These are phyloP conservation scores for Philantomba maxwellii DNA, from an alignment of 2,113 vertebrate genomes.

Conservation along the genomic window DNA sequence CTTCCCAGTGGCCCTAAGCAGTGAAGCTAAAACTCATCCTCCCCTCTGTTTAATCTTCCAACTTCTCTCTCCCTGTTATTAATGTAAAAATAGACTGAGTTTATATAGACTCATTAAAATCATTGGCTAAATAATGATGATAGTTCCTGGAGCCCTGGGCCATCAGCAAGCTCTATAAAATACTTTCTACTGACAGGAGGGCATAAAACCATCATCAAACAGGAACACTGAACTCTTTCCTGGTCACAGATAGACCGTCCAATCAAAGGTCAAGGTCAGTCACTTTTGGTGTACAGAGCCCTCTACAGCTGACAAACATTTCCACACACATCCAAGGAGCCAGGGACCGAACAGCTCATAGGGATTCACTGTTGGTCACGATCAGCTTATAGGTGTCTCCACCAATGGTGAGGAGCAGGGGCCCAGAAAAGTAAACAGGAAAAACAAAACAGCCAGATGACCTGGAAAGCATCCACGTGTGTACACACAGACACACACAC, in stretches of 20 bases:
- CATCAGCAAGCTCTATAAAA: slow-evolving; percentile 28
- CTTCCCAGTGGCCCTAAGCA: neutral
- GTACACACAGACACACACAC: neutral
- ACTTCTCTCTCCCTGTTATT: slow-evolving; percentile 30
- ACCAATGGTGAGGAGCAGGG: neutral
- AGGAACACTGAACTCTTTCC: slow-evolving; percentile 38
- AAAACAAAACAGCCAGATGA: slow-evolving; percentile 6
- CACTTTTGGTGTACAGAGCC: neutral
- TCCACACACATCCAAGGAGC: neutral
- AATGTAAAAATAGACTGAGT: slow-evolving; percentile 53
- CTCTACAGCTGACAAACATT: neutral
- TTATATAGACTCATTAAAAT: slow-evolving; percentile 45
- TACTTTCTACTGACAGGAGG: neutral
- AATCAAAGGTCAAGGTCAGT: slow-evolving; percentile 44
- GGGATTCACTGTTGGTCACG: neutral
- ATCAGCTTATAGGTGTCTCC: neutral
- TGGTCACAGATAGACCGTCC: slow-evolving; percentile 11
- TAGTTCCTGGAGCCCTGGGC: slow-evolving; percentile 5
- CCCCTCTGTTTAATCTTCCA: slow-evolving; percentile 10
- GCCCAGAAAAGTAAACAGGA: neutral
- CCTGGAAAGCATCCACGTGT: neutral
- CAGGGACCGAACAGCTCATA: neutral
- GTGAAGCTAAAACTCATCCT: neutral
- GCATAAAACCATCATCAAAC: slow-evolving; percentile 42
- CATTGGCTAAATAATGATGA: slow-evolving; percentile 21